phyloP scores from a whole-genome alignment of 2,113 vertebrate species.

The Monarcha castaneiventris region DNA sequence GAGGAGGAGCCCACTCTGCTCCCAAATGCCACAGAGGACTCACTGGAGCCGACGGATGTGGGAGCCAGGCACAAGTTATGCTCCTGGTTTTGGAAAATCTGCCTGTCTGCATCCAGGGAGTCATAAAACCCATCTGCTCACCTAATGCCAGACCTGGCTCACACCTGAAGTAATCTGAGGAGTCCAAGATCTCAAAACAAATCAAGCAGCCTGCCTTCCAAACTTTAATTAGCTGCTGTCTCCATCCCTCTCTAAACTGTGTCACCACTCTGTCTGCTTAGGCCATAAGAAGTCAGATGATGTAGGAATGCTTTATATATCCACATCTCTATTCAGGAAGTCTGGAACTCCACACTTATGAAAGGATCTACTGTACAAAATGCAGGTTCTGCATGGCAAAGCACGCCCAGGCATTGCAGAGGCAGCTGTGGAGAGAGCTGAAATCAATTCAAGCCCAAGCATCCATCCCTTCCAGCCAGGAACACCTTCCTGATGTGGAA shows the following conservation, averaged over 20 bases:
- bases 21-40: background rate
- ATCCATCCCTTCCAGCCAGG: background rate
- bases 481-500: background rate
- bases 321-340: background rate
- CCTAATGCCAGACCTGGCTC: background rate
- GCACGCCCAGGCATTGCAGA: background rate
- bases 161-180: background rate
- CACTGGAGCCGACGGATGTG: background rate
- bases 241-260: background rate
- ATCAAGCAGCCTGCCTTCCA: background rate
- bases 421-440: background rate
- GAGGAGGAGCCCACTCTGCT: background rate
- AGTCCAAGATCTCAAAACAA: background rate
- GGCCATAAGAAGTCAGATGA: background rate
- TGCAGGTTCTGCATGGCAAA: background rate
- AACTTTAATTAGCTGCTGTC: background rate
- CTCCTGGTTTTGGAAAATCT: background rate
- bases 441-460: background rate
- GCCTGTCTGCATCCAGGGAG: background rate
- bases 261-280: background rate
- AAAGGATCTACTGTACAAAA: background rate
- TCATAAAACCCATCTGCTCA: constrained; percentile 6
- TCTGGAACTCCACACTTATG: background rate
- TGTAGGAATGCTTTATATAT: background rate
- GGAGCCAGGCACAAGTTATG: background rate